Evolutionary conservation across 2,797 vertebrate genomes (phyloP), one percentile per base, ranked within the genome.

Genomic region (Ctenochaetus hawaiiensis): DNA sequence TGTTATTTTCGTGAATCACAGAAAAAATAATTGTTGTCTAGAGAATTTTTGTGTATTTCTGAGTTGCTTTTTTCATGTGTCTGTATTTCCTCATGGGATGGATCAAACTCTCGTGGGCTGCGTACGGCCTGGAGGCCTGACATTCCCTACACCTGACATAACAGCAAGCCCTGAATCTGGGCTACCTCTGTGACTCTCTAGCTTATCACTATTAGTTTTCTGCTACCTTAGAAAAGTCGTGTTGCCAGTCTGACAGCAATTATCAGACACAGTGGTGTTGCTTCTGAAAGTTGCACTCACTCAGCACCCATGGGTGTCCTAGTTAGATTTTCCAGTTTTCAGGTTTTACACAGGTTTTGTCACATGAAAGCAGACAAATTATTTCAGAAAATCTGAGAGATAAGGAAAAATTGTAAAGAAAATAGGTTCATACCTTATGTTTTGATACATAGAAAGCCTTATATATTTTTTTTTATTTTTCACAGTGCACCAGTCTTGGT

Each of bases 231-330:
- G 30, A 72, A 75, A 84, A 83, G 81, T 70, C 68, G 62, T 59
- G 72, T 14, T 83, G 47, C 80, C 49, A 53, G 72, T 82, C 80
- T 89, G 81, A 87, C 89, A 86, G 86, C 82, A 87, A 87, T 90
- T 91, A 90, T 90, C 79, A 83, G 80, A 82, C 80, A 62, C 23
- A 48, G 76, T 70, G 73, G 78, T 87, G 87, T 86, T 75, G 77
- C 81, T 78, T 84, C 72, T 72, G 65, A 66, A 85, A 70, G 80
- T 79, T 86, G 70, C 81, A 79, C 79, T 54, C 10, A 44, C 67
- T 82, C 77, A 86, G 73, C 85, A 82, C 76, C 72, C 61, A 67
- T 22, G 63, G 78, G 76, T 69, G 69, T 80, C 72, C 63, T 60
- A 73, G 65, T 51, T 34, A 43, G n/a, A 68, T 49, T 62, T 73